A percentile compares a stretch with the other conserved stretches of the same genome.
Conservation (phyloP, 2,797 vertebrate genomes). For the Schizothorax lantsangensis region DNA sequence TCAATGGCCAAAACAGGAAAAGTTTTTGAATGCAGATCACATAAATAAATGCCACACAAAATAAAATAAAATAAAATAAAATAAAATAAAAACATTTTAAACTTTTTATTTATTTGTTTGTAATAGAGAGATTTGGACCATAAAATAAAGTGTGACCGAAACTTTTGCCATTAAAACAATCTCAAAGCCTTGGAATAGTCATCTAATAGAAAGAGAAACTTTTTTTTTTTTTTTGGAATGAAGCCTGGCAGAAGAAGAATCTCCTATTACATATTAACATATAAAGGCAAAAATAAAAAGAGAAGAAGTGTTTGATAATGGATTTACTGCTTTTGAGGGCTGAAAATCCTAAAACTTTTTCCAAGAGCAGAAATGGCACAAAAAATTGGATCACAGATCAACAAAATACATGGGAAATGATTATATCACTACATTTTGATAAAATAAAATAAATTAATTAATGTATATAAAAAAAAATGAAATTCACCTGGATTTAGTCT, state of each 20-base stretch:
- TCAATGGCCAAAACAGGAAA: neutral
- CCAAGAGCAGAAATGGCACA: neutral
- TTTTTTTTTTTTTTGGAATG: neutral
- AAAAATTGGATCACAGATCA: neutral
- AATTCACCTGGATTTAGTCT: neutral
- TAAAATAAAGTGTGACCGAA: neutral
- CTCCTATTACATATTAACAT: neutral
- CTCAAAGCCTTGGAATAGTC: neutral
- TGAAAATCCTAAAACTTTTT: neutral
- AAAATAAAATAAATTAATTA: neutral
- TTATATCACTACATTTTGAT: neutral
- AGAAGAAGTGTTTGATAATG: neutral
- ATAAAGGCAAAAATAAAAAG: neutral
- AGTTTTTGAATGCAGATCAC: neutral
- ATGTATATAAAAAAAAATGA: neutral
- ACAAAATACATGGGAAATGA: neutral
- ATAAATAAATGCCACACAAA: neutral
- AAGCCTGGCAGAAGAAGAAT: neutral
- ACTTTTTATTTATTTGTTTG: too few relatives aligned
- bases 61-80: neutral
- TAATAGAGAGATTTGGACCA: too few relatives aligned
- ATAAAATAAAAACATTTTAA: neutral
- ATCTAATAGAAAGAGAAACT: neutral
- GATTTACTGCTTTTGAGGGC: neutral
- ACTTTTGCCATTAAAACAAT: neutral